Evolutionary conservation across 1,140 invertebrate genomes (phyloP), one percentile per base, ranked within the genome.

Genomic region (Drosophila ercepeae): DNA sequence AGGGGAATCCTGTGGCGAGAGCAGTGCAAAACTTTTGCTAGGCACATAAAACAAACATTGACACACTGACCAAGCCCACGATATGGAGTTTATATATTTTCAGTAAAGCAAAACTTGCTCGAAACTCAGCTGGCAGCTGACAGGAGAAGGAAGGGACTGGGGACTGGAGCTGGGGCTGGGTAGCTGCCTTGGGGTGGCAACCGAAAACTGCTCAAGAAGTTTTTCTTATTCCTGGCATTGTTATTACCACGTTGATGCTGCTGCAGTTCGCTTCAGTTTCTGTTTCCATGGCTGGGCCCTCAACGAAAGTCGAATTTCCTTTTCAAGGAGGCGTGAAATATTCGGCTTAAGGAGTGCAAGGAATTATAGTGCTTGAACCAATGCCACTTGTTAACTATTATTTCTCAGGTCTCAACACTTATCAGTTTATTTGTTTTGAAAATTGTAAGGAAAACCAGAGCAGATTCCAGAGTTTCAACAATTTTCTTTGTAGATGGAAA

Each of bases 31-130:
- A 60, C 46, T 76, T 73, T 64, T 32, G 48, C 55, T 61, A 55
- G 70, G 79, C 81, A 73, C 75, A 86, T 88, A 84, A 86, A 84
- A 60, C 72, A 84, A 84, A 84, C 76, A 88, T 84, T 88, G 81
- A 84, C 81, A 84, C 71, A 88, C 67, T 63, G 76, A 53, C 81
- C 79, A 76, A 77, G 65, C 81, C 81, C 72, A 75, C 61, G 59
- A 54, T 73, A 61, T 72, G 70, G 75, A 86, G 68, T 81, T 82
- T 81, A 82, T 82, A 82, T 59, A 70, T 67, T 65, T 51, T 74
- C 78, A 58, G 60, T 68, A 53, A 77, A 59, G 45, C 46, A 86
- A 81, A 84, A 76, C 76, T 84, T 84, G 72, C 72, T 48, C 11
- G 39, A 60, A 76, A 84, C 79, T 86, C 75, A 75, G 64, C 71